phyloP scores from a whole-genome alignment of 2,113 vertebrate genomes.

The Henicopernis longicauda region DNA sequence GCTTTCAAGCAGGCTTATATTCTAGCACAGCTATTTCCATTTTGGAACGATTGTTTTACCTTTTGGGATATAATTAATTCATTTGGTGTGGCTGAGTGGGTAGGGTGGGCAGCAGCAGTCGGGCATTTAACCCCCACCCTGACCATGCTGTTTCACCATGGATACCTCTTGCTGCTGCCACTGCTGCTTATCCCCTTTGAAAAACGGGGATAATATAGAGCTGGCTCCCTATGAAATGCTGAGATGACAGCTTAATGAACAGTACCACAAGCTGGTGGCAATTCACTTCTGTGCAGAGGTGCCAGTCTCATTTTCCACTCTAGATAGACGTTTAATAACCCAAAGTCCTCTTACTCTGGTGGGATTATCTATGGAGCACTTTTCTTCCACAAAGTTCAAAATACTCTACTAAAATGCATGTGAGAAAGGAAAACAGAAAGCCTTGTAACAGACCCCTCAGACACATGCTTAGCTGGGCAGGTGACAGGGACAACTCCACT shows the following conservation, averaged over 20 bases:
- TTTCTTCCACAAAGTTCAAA: background rate
- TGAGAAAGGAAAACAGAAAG: background rate
- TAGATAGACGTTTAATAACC: background rate
- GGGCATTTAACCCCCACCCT: background rate
- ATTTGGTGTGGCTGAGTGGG: background rate
- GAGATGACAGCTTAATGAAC: background rate
- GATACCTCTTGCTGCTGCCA: background rate
- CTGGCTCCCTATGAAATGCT: background rate
- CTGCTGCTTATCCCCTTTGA: background rate
- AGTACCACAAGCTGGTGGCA: background rate
- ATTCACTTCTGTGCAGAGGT: background rate
- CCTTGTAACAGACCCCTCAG: background rate
- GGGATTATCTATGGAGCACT: background rate
- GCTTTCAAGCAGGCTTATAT: background rate
- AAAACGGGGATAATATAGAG: background rate
- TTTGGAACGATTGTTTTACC: background rate
- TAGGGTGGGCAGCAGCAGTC: background rate
- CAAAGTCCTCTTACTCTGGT: background rate
- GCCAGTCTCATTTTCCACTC: background rate
- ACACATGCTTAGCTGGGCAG: rapidly evolving
- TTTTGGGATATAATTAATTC: background rate
- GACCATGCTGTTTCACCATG: background rate
- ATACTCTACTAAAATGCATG: background rate
- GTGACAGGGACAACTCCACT: background rate
- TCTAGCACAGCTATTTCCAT: background rate